phyloP scores from a whole-genome alignment of 1,140 invertebrate genomes.

The Oncopodura yosiiana region DNA sequence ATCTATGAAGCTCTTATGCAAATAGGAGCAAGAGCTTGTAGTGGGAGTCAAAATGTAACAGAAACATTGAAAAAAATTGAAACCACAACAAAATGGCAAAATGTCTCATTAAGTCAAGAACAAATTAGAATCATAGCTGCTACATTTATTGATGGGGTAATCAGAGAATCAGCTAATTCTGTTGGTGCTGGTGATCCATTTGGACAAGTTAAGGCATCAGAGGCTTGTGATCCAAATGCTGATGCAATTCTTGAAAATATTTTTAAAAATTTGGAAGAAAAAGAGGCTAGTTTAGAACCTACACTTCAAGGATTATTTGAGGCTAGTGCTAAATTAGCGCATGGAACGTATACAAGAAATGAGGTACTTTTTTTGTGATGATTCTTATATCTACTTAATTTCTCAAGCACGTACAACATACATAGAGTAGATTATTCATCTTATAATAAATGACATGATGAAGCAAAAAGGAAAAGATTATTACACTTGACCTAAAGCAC shows the following conservation, averaged over 20 bases:
- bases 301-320: conserved; percentile 8
- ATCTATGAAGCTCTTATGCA: background rate
- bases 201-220: background rate
- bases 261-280: background rate
- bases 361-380: background rate
- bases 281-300: conserved; percentile 1
- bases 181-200: conserved; percentile 22
- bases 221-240: background rate
- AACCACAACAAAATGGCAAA: background rate
- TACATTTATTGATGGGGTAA: conserved; percentile 8
- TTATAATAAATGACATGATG: background rate
- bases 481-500: background rate
- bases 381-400: too few relatives aligned
- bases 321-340: background rate
- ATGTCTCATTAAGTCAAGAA: background rate
- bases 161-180: conserved; percentile 10
- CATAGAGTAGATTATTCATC: background rate
- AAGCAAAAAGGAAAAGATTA: background rate
- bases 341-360: background rate
- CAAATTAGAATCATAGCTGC: background rate
- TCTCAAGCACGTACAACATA: too few relatives aligned
- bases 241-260: background rate
- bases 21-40: background rate
- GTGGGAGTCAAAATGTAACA: background rate
- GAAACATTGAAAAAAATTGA: background rate